Conservation (phyloP, 2,113 vertebrate species). For the Burhinus bistriatus region DNA sequence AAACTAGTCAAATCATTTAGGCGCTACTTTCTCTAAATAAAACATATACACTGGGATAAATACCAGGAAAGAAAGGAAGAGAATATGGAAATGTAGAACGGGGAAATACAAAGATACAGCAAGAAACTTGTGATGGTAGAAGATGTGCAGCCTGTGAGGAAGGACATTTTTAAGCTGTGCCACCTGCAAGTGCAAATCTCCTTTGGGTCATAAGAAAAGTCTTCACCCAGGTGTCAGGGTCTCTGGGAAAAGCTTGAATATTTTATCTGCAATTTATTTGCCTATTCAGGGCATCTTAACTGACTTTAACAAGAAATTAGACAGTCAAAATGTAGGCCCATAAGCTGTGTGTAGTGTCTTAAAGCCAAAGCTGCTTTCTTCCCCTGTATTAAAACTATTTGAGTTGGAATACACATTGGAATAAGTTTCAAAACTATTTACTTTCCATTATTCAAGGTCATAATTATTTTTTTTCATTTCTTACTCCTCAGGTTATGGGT, state of each 20-base stretch:
- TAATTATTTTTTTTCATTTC: neutral
- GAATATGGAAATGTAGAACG: neutral
- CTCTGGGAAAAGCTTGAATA: neutral
- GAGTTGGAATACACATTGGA: neutral
- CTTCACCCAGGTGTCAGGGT: neutral
- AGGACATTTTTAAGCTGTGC: neutral
- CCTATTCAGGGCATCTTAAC: neutral
- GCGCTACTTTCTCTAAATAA: neutral
- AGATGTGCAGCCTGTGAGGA: neutral
- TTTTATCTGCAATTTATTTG: neutral
- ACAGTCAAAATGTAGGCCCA: neutral
- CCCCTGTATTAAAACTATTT: neutral
- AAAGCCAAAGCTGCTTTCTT: neutral
- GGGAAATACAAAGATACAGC: neutral
- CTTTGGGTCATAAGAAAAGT: neutral
- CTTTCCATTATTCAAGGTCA: neutral
- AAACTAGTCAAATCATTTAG: neutral
- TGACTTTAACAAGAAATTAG: neutral
- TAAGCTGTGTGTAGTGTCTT: neutral
- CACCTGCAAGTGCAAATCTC: neutral
- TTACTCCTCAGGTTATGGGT: neutral
- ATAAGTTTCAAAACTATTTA: neutral
- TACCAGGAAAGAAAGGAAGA: neutral
- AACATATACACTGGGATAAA: neutral
- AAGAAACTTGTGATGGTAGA: neutral